Evolutionary conservation across 2,113 vertebrate species (phyloP).

Genomic region (Ceyx cyanopectus): DNA sequence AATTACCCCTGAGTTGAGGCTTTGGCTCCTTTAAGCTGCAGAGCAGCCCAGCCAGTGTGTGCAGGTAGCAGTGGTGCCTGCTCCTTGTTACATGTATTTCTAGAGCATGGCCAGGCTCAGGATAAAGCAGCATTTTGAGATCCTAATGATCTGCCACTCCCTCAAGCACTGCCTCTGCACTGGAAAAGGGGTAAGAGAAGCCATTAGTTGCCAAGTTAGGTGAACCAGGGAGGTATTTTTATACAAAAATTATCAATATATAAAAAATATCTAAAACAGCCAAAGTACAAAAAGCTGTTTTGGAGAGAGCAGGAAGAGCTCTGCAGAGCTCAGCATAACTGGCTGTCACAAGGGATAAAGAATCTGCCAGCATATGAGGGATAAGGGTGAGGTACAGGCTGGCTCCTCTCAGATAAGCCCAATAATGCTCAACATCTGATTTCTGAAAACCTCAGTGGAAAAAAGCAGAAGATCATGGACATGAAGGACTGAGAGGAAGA

Average conservation of each 20-base stretch:
- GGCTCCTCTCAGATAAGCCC: background rate
- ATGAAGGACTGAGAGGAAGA: background rate
- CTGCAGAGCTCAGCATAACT: background rate
- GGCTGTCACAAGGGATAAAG: background rate
- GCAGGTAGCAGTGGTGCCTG: background rate
- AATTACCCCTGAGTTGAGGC: background rate
- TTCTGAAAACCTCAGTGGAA: background rate
- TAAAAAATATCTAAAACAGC: background rate
- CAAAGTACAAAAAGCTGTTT: background rate
- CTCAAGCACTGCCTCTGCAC: background rate
- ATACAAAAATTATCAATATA: background rate
- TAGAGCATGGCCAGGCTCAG: fast-evolving
- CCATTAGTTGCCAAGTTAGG: background rate
- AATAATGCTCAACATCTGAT: background rate
- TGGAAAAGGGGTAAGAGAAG: background rate
- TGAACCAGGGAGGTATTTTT: background rate
- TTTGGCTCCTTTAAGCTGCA: background rate
- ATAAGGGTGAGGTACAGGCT: background rate
- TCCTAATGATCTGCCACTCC: background rate
- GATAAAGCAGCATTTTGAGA: background rate
- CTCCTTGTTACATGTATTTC: fast-evolving
- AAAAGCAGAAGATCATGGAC: background rate
- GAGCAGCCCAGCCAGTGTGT: background rate
- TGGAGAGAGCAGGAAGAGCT: background rate
- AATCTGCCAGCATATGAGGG: background rate